A percentile compares a stretch with the other conserved stretches of the same genome.
Evolutionary conservation across 1,140 invertebrate species (phyloP).

Genomic region (Neodiprion pinetum): DNA sequence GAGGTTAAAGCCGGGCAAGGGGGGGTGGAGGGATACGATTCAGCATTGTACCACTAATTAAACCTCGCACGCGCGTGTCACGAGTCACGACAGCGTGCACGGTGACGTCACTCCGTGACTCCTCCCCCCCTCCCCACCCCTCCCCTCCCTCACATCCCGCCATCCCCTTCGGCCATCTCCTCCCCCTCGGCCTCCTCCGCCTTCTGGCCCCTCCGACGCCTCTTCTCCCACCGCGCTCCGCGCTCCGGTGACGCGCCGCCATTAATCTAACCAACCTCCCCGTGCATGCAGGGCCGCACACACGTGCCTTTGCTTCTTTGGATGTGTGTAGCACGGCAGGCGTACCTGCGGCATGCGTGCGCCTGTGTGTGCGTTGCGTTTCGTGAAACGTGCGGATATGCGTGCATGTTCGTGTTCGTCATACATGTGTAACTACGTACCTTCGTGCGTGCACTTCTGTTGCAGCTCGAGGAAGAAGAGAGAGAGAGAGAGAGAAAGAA

Average conservation of each 20-base stretch:
- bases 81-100: neutral
- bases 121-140: neutral
- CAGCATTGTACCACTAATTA: constrained; percentile 10
- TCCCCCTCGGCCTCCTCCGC: neutral
- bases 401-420: too few species aligned
- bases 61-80: constrained; percentile 1
- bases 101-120: constrained; percentile 3
- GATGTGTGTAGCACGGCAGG: neutral
- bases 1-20: neutral
- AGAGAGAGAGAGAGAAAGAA: constrained; percentile 9
- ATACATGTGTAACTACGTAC: neutral
- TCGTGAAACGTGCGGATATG: too few species aligned
- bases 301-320: neutral
- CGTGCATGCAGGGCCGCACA: constrained; percentile 19
- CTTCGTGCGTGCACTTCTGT: constrained; percentile 3
- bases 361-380: too few species aligned
- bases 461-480: constrained; percentile 13
- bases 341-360: neutral
- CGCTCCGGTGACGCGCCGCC: constrained; percentile 25
- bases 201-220: constrained; percentile 20
- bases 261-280: constrained; percentile 30
- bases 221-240: constrained; percentile 15
- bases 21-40: neutral
- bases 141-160: neutral
- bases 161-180: neutral